Evolutionary conservation across 2,797 vertebrate species (phyloP).

Genomic region (Myotis vivesi): DNA sequence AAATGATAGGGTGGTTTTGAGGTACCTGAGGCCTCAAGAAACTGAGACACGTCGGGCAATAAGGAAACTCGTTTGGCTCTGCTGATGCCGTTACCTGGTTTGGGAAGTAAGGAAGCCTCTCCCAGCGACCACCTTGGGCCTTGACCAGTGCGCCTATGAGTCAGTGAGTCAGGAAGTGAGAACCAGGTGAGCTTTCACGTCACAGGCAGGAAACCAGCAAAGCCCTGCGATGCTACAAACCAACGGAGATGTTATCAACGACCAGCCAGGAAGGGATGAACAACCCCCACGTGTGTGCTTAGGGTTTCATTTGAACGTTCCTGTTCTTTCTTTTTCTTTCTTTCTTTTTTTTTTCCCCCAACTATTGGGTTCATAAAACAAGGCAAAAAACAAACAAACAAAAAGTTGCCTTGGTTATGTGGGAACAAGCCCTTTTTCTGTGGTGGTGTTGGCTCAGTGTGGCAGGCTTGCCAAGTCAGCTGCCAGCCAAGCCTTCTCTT

Average conservation of each 20-base stretch:
- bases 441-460: not conserved
- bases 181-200: not conserved
- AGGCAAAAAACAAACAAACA: not conserved
- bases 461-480: not conserved
- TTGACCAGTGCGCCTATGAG: fast-evolving
- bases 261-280: not conserved
- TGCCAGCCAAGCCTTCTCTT: not conserved
- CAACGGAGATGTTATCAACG: not conserved
- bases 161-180: not conserved
- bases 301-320: fast-evolving
- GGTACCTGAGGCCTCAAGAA: not conserved
- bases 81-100: not conserved
- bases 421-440: not conserved
- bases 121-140: not conserved
- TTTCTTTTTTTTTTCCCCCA: no score
- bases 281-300: fast-evolving
- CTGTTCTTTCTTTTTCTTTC: not conserved
- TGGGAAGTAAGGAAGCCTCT: not conserved
- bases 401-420: not conserved
- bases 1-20: not conserved
- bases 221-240: not conserved
- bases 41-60: not conserved
- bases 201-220: constrained; percentile 37
- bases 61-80: not conserved
- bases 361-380: not conserved